Base-by-base conservation (phyloP, 2,888 invertebrate species). In the Cacoxenus indagator region DNA sequence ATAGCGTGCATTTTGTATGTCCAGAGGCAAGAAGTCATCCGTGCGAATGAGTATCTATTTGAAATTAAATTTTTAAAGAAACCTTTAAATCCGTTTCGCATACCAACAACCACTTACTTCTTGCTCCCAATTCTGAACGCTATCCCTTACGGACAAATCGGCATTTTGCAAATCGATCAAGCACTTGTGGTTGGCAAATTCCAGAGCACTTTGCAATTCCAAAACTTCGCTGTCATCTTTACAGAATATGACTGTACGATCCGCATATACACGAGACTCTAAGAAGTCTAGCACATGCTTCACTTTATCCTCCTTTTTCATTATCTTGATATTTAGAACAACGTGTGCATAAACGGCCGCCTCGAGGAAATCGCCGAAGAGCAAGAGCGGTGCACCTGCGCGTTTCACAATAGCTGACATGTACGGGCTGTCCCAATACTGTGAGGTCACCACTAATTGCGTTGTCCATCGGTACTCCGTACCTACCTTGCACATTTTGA, bases 331-430 rank as follows among this genome's bases (percentile, higher is more conserved):
- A 14, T 87, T 86, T 57, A 91, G 87, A 81, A 88, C 70, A 73
- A 90, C 87, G 84, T 90, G 75, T n/a, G 92, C 92, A 86, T 93
- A 95, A 14, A 94, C 87, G 0, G 93, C 91, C 59, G 94, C 94
- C 87, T 95, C 95, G 75, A 94, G 90, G 75, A 91, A 92, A 24
- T 93, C 92, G 0, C 92, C 91, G 67, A 95, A 92, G 67, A 93
- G 91, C 4, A 95, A 87, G 0, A 92, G 88, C 0, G 94, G 91
- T 77, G 91, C 90, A 0, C 90, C 88, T 17, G 78, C 77, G 17
- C 73, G 75, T 5, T 68, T 64, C 11, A 82, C 69, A 27, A 94
- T 88, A 0, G 89, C 86, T 59, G 90, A 89, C 77, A 95, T 87
- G 37, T 43, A 31, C 11, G 89, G 85, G 17, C 88, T 82, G 37